These are phyloP conservation scores for Drosophila nasuta DNA, from an alignment of 1,140 invertebrate genomes.

Conservation along the genomic window DNA sequence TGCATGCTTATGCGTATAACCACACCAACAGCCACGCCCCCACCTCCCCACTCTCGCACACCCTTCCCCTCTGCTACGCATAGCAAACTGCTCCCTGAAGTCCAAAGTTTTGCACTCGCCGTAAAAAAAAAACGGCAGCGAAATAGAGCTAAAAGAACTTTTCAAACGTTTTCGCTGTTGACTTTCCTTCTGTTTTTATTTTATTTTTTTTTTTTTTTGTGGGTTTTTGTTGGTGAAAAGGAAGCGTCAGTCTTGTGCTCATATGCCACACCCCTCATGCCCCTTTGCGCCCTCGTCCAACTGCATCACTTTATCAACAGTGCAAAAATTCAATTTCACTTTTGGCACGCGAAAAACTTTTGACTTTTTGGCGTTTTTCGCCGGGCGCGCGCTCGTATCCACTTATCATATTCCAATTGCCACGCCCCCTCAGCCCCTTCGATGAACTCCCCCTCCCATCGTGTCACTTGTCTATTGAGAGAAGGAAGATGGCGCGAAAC, in stretches of 20 bases:
- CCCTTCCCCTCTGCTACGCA: background rate
- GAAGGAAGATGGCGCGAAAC: constrained; percentile 28
- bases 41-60: background rate
- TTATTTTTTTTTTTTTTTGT: background rate
- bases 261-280: constrained; percentile 21
- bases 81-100: constrained; percentile 24
- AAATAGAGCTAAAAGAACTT: constrained; percentile 36
- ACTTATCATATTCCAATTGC: constrained; percentile 75
- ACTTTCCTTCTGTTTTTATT: constrained; percentile 26
- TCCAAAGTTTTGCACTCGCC: constrained; percentile 43
- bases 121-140: constrained; percentile 9
- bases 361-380: constrained; percentile 31
- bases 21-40: background rate
- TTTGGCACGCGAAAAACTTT: constrained; percentile 56
- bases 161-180: constrained; percentile 46
- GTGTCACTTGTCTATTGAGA: constrained; percentile 3
- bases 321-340: constrained; percentile 80
- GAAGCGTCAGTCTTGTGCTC: constrained; percentile 13
- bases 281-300: constrained; percentile 8
- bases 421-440: background rate
- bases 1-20: constrained; percentile 24
- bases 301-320: constrained; percentile 75
- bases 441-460: background rate
- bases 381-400: constrained; percentile 34
- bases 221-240: constrained; percentile 51